Conservation (phyloP, 2,888 invertebrate species). For the Odontomyia ornata region DNA sequence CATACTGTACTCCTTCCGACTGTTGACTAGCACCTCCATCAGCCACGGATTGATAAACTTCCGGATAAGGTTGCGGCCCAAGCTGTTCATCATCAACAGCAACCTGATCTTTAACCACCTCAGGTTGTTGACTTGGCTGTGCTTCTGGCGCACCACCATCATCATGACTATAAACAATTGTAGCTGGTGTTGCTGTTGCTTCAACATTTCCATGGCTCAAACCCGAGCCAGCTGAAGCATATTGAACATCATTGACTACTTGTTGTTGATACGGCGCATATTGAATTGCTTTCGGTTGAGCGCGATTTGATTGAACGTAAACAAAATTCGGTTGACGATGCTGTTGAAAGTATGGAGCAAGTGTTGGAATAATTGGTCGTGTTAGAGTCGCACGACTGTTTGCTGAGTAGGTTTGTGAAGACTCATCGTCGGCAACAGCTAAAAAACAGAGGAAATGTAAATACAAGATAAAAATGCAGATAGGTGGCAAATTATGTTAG, state of each 20-base stretch:
- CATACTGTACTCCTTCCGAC: slow-evolving; percentile 45
- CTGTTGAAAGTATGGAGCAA: slow-evolving; percentile 20
- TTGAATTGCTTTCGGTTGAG: slow-evolving; percentile 52
- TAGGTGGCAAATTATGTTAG: background rate
- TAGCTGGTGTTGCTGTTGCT: background rate
- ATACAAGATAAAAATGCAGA: background rate
- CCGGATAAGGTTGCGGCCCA: slow-evolving; percentile 44
- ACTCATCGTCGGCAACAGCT: slow-evolving; percentile 44
- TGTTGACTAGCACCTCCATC: slow-evolving; percentile 14
- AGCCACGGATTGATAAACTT: slow-evolving; percentile 42
- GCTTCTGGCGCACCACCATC: background rate
- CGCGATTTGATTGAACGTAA: slow-evolving; percentile 49
- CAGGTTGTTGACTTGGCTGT: background rate
- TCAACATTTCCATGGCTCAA: background rate
- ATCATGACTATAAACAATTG: slow-evolving; percentile 17
- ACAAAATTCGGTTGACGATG: slow-evolving; percentile 51
- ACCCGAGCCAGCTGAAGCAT: slow-evolving; percentile 15
- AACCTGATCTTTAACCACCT: background rate
- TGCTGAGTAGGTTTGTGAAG: slow-evolving; percentile 47
- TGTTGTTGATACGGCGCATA: background rate
- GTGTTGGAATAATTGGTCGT: slow-evolving; percentile 28
- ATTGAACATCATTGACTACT: slow-evolving; percentile 39
- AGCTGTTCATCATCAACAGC: slow-evolving; percentile 44
- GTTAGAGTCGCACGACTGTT: slow-evolving; percentile 45
- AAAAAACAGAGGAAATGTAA: background rate